Base-by-base conservation (phyloP, 2,113 vertebrate species). In the Tragelaphus imberbis region DNA sequence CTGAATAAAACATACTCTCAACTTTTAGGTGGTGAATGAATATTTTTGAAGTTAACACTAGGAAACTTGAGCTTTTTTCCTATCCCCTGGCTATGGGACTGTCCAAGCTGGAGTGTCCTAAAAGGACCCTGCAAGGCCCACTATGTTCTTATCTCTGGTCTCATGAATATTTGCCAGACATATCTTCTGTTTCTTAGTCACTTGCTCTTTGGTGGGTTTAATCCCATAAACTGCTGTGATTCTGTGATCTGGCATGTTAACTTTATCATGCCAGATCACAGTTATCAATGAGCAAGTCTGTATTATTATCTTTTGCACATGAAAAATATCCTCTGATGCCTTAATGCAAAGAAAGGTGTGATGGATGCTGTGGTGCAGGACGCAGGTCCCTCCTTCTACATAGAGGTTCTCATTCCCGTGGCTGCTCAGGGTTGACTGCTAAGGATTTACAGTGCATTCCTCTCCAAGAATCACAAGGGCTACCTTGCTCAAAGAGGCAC, bases 361-460 rank as follows among this genome's bases (percentile, higher is more conserved):
- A 10, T 40, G 11, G 19, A 44, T 21, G 3, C 44, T 5, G 1
- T 30, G 6, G 8, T 25, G 4, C 2, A 51, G 8, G 28, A 49
- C 14, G 7, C 33, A 49, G 11, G 7, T 7, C 61, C n/a, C 27
- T 17, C 1, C 33, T 80, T 85, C 36, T 21, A 44, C 2, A 25
- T 9, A 0, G 9, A n/a, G 30, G 27, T 44, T 3, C 23, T 82
- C 71, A 25, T 59, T 87, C 33, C 11, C 15, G 49, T 10, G 44
- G 30, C 9, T 89, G 53, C 36, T 94, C 49, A 56, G 28, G 19
- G 15, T 25, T 84, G 81, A 25, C 33, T 61, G 25, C 36, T 80
- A 2, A 21, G n/a, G 55, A 71, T 27, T 59, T 6, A 33, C 3
- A 2, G 30, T 30, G 15, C 5, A 16, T 85, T 36, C 1, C 7